Evolutionary conservation across 2,888 invertebrate species (phyloP).

Genomic region (Hyposoter didymator): DNA sequence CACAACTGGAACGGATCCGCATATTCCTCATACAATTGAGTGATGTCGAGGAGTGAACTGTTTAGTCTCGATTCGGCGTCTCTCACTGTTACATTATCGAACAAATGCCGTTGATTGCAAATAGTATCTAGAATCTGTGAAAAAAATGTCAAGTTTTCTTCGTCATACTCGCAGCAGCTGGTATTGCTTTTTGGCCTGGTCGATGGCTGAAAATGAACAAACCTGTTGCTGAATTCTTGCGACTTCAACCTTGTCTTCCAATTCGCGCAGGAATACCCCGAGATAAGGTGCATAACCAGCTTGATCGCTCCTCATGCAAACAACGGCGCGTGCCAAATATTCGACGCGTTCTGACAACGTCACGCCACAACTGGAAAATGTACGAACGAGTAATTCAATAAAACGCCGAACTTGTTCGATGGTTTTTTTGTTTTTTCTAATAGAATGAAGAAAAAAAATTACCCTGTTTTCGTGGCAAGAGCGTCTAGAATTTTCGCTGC

Average conservation of each 20-base stretch:
- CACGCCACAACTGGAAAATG: slow-evolving; percentile 88
- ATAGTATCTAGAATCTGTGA: slow-evolving; percentile 88
- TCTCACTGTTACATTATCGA: slow-evolving; percentile 76
- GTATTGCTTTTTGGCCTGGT: neutral
- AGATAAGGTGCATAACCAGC: slow-evolving; percentile 89
- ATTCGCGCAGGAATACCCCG: slow-evolving; percentile 93
- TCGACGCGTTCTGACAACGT: slow-evolving; percentile 93
- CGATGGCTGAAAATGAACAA: slow-evolving; percentile 7
- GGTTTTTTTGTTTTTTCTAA: neutral
- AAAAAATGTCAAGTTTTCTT: neutral
- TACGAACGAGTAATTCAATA: slow-evolving; percentile 14
- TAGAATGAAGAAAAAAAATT: slow-evolving; percentile 59
- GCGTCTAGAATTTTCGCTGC: slow-evolving; percentile 96
- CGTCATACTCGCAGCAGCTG: neutral
- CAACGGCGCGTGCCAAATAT: slow-evolving; percentile 96
- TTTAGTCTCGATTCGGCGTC: slow-evolving; percentile 91
- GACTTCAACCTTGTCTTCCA: slow-evolving; percentile 97
- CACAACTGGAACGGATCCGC: slow-evolving; percentile 95
- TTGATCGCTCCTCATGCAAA: slow-evolving; percentile 96
- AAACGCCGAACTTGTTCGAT: neutral
- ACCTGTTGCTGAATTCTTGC: slow-evolving; percentile 91
- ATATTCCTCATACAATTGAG: slow-evolving; percentile 95
- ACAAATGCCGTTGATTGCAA: slow-evolving; percentile 83
- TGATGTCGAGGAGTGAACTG: slow-evolving; percentile 93
- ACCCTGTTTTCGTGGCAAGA: slow-evolving; percentile 91